Conservation (phyloP, 2,888 invertebrate species). For the Tenthredo mesomela region DNA sequence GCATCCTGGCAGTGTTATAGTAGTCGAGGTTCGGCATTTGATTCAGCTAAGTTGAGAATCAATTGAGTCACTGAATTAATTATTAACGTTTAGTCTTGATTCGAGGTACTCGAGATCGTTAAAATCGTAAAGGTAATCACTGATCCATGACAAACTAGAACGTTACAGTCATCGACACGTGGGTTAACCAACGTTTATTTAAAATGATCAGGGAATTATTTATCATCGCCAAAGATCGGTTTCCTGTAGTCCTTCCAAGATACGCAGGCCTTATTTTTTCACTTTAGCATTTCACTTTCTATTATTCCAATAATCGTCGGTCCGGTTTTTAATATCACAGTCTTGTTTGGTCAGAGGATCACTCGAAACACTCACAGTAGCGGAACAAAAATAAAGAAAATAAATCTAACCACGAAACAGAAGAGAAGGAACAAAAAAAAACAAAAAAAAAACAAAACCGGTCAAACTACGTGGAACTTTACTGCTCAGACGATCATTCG, state of each 20-base stretch:
- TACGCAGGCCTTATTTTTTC: neutral
- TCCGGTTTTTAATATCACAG: constrained; percentile 20
- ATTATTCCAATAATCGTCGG: neutral
- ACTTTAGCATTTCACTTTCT: constrained; percentile 8
- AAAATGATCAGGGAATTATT: neutral
- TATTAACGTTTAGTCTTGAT: constrained; percentile 17
- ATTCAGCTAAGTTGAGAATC: constrained; percentile 59
- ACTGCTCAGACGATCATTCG: constrained; percentile 48
- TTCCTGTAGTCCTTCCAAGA: neutral
- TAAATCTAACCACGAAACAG: neutral
- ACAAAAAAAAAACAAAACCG: constrained; percentile 45
- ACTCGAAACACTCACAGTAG: constrained; percentile 46
- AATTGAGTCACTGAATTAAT: constrained; percentile 11
- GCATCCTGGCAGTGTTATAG: constrained; percentile 77
- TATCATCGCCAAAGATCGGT: neutral
- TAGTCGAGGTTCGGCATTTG: constrained; percentile 77
- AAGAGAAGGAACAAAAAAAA: neutral
- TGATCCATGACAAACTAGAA: constrained; percentile 11
- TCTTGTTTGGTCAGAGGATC: neutral
- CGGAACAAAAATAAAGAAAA: neutral
- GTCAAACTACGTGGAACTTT: constrained; percentile 40
- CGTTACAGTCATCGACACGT: neutral
- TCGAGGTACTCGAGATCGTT: neutral
- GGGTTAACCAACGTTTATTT: neutral
- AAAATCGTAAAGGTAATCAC: neutral